Evolutionary conservation across 2,113 vertebrate genomes (phyloP).

Genomic region (Burhinus oedicnemus): DNA sequence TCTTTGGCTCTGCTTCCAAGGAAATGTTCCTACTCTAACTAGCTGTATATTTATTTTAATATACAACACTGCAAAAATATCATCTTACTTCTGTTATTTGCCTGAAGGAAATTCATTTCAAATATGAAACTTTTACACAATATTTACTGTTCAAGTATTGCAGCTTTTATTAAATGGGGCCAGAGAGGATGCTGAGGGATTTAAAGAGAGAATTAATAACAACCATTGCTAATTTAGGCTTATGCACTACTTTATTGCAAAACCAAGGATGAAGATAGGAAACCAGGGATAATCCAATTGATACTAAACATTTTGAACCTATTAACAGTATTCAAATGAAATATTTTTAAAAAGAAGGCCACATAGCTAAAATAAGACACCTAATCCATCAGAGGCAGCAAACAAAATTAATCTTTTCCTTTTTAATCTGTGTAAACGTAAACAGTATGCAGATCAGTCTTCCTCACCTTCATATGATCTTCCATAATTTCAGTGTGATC

Average conservation of each 20-base stretch:
- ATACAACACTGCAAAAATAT: constrained; percentile 65
- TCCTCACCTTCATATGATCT: neutral
- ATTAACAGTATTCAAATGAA: neutral
- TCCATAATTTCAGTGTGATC: neutral
- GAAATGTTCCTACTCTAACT: constrained; percentile 35
- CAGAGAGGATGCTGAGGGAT: constrained; percentile 43
- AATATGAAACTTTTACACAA: constrained; percentile 68
- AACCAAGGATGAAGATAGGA: constrained; percentile 13
- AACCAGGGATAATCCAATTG: constrained; percentile 51
- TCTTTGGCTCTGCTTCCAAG: constrained; percentile 44
- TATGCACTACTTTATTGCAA: constrained; percentile 41
- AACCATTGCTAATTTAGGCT: constrained; percentile 50
- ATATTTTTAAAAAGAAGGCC: neutral
- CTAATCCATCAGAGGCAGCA: neutral
- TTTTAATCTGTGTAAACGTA: neutral
- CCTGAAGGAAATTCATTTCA: constrained; percentile 71
- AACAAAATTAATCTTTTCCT: neutral
- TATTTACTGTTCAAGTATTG: constrained; percentile 66
- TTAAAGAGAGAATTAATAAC: constrained; percentile 65
- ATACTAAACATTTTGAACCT: constrained; percentile 32
- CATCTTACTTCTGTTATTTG: constrained; percentile 67
- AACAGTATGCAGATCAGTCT: neutral
- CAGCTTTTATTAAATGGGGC: constrained; percentile 66
- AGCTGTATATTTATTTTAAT: constrained; percentile 66
- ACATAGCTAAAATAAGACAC: neutral